A percentile compares a stretch with the other conserved stretches of the same genome.
These are phyloP conservation scores for Desmophyllum pertusum DNA, from an alignment of 92 coral and sea anemone species.

Conservation along the genomic window DNA sequence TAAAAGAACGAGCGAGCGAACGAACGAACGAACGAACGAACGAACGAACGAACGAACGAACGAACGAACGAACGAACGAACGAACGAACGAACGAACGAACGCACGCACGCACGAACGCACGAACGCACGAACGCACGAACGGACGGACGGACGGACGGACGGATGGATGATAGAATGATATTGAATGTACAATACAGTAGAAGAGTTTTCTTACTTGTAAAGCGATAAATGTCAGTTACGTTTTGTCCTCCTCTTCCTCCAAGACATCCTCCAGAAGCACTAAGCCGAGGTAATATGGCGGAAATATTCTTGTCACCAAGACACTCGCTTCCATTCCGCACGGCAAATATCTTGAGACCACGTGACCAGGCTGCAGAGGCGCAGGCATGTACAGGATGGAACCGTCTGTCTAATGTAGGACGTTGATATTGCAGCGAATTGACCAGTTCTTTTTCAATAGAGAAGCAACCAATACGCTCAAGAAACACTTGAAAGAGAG, in stretches of 20 bases:
- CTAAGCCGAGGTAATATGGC: neutral
- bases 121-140: too few relatives aligned
- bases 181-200: neutral
- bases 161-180: neutral
- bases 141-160: neutral
- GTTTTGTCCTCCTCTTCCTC: slow-evolving; percentile 33
- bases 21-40: too few relatives aligned
- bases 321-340: slow-evolving; percentile 19
- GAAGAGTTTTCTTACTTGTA: slow-evolving; percentile 1
- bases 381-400: slow-evolving; percentile 8
- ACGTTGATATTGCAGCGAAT: neutral
- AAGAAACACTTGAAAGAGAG: neutral
- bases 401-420: neutral
- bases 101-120: too few relatives aligned
- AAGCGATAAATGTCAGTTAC: slow-evolving; percentile 26
- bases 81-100: too few relatives aligned
- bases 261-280: slow-evolving; percentile 8
- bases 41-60: too few relatives aligned
- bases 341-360: slow-evolving; percentile 25
- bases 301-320: neutral
- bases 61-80: too few relatives aligned
- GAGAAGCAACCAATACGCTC: slow-evolving; percentile 28
- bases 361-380: neutral
- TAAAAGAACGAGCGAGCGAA: too few relatives aligned
- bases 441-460: neutral